Base-by-base conservation (phyloP, 2,797 vertebrate genomes). In the Sebastes taczanowskii region DNA sequence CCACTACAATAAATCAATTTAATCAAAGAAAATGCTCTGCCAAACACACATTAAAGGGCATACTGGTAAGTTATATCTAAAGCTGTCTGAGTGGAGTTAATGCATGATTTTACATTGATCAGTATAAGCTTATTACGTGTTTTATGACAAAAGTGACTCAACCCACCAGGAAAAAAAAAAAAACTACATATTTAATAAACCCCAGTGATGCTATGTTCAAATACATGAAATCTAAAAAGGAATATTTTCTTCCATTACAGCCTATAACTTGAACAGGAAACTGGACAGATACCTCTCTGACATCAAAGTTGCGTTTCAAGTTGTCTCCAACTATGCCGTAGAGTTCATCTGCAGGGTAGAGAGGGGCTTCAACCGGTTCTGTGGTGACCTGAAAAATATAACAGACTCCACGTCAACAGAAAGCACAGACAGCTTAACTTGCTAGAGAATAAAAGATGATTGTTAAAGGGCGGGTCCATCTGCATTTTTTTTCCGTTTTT, bases 291-390 rank as follows among this genome's bases (percentile, higher is more conserved):
- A 99, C 99, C 97, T 99, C 99, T 95, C 96, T 96, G 89, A 99
- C 90, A 88, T 99, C 98, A 91, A 99, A 98, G 87, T 94, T 98
- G 83, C 97, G 96, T 94, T 99, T 99, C 29, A 99, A 88, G 85
- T 99, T 98, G 1, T 95, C 96, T 0, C 99, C 98, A 61, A 99
- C 98, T 71, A 99, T 98, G 73, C 99, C 99, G 14, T 99, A 99
- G 65, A 99, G 89, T 84, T 99, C 99, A 90, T 99, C 98, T 18
- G 97, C 92, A 60, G 98, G 96, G 91, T 96, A 98, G 30, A 99
- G 95, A 66, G 98, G 99, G 1, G 97, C 96, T 89, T 99, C 97
- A 10, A 96, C 94, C 0, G 96, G 92, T 85, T 99, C 98, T 64
- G 94, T 66, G 1, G 96, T 97, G 49, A 99, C 97, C 98, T 99